phyloP scores from a whole-genome alignment of 2,113 vertebrate genomes.

The Miniopterus natalensis region DNA sequence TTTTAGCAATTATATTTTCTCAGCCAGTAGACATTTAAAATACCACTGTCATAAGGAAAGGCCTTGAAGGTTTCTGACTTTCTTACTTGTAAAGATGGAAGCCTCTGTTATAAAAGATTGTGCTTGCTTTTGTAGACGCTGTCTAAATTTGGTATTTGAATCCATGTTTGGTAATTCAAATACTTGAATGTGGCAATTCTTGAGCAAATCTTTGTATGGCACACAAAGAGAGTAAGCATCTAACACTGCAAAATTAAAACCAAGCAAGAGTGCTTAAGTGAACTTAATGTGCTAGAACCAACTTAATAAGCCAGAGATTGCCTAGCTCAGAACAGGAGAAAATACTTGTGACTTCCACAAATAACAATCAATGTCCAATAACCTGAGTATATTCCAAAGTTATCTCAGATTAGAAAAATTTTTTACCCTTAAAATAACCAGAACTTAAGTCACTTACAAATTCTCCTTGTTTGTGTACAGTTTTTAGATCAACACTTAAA shows the following conservation, averaged over 20 bases:
- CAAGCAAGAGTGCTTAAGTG: neutral
- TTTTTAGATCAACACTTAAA: slow-evolving; percentile 26
- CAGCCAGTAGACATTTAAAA: slow-evolving; percentile 40
- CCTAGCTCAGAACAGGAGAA: slow-evolving; percentile 43
- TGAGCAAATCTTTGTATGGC: neutral
- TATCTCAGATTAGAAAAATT: slow-evolving; percentile 35
- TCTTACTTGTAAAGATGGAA: neutral
- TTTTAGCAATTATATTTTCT: slow-evolving; percentile 58
- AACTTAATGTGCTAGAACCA: neutral
- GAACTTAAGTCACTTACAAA: slow-evolving; percentile 45
- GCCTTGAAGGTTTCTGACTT: neutral
- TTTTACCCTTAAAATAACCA: slow-evolving; percentile 44
- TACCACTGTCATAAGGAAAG: neutral
- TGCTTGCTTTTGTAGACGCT: neutral
- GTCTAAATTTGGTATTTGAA: neutral
- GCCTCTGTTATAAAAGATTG: slow-evolving; percentile 27
- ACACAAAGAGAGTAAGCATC: neutral
- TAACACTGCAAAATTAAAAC: neutral
- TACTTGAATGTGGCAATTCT: neutral
- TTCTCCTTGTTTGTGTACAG: neutral
- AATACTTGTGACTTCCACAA: neutral
- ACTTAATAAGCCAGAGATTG: slow-evolving; percentile 23
- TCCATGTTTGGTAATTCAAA: neutral
- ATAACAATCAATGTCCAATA: slow-evolving; percentile 30
- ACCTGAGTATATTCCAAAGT: neutral